Conservation (phyloP, 2,797 vertebrate species). For the Eulemur coronatus region DNA sequence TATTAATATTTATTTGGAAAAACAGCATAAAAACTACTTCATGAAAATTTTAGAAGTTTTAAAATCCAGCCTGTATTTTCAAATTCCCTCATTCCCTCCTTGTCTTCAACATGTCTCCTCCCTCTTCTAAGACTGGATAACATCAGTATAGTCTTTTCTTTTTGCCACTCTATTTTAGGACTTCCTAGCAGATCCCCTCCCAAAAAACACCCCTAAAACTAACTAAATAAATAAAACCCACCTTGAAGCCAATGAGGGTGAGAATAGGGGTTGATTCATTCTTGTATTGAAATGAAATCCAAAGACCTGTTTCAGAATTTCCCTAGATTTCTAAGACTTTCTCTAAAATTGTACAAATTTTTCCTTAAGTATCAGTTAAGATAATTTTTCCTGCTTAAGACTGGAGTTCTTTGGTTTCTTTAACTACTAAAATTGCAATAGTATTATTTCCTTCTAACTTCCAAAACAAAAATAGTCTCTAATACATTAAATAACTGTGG, state of each 20-base stretch:
- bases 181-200: background rate
- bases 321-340: background rate
- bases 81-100: background rate
- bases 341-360: background rate
- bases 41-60: background rate
- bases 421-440: slow-evolving; percentile 3
- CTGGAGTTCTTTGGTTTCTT: background rate
- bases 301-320: background rate
- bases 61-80: background rate
- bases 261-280: background rate
- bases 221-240: background rate
- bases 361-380: slow-evolving; percentile 5
- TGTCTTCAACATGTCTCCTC: background rate
- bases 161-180: background rate
- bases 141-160: background rate
- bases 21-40: background rate
- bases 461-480: slow-evolving; percentile 31
- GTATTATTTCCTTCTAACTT: slow-evolving; percentile 28
- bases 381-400: background rate
- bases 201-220: background rate
- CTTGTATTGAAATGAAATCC: background rate
- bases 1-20: slow-evolving; percentile 7
- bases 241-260: background rate
- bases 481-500: background rate
- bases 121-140: background rate